Percentiles rank a stretch among this genome's conserved stretches.
Evolutionary conservation across 2,888 invertebrate species (phyloP).

Genomic region (Agrochola lota): DNA sequence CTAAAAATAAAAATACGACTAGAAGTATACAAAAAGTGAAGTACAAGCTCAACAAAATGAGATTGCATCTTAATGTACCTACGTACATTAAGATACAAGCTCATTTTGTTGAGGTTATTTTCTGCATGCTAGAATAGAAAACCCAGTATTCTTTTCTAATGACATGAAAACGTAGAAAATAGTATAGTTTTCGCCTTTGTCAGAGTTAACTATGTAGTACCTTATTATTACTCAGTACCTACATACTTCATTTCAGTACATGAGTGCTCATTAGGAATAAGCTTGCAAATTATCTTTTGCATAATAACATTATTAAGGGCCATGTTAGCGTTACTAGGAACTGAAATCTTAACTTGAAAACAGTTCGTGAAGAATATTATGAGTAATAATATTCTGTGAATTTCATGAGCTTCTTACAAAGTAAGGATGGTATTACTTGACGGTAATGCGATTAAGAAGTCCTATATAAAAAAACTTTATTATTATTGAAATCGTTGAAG

Average conservation of each 20-base stretch:
- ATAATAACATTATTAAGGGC: constrained; percentile 11
- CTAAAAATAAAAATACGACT: too few relatives aligned
- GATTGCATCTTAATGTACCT: too few relatives aligned
- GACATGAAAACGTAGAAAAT: not conserved
- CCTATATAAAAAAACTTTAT: not conserved
- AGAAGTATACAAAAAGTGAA: not conserved
- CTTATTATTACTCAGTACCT: not conserved
- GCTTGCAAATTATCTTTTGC: constrained; percentile 20
- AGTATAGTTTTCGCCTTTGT: too few relatives aligned
- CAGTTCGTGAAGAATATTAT: not conserved
- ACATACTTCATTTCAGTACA: not conserved
- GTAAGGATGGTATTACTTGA: not conserved
- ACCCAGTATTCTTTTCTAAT: not conserved
- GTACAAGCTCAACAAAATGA: too few relatives aligned
- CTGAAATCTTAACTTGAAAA: not conserved
- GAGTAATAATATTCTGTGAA: not conserved
- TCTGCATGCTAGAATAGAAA: not conserved
- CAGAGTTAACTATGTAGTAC: too few relatives aligned
- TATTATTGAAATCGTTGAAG: not conserved
- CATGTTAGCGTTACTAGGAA: not conserved
- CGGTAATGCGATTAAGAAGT: constrained; percentile 13
- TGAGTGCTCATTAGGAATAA: constrained; percentile 12
- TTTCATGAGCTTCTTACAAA: constrained; percentile 9
- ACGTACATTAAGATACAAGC: not conserved
- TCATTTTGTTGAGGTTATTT: not conserved